Conservation (phyloP, 2,888 invertebrate species). For the Dryadula phaetusa region DNA sequence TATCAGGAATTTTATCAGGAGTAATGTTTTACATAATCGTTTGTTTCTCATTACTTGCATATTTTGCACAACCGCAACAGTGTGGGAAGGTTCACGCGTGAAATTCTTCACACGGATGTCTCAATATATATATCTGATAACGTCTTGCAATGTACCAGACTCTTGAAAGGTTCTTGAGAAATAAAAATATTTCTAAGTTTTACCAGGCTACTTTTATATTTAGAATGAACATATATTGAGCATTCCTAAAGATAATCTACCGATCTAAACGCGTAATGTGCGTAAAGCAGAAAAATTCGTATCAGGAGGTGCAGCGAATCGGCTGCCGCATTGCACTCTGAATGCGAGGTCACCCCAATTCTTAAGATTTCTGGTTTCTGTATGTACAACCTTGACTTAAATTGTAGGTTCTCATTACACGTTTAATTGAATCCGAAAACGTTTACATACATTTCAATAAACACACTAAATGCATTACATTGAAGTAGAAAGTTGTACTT, state of each 20-base stretch:
- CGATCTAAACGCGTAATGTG: background rate
- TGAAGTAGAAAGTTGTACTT: conserved; percentile 74
- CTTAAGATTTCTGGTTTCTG: conserved; percentile 72
- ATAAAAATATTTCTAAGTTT: conserved; percentile 17
- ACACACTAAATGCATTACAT: conserved; percentile 41
- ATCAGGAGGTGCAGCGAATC: conserved; percentile 31
- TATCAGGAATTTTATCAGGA: too few relatives aligned
- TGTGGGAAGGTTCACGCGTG: conserved; percentile 47
- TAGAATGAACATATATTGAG: background rate
- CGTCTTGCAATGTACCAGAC: conserved; percentile 24
- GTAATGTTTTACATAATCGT: conserved; percentile 33
- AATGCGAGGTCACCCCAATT: conserved; percentile 66
- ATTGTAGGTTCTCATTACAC: conserved; percentile 72
- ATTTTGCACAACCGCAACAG: conserved; percentile 39
- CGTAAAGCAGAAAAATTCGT: conserved; percentile 34
- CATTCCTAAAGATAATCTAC: background rate
- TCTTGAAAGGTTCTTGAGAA: conserved; percentile 28
- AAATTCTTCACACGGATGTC: conserved; percentile 42
- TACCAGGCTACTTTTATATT: background rate
- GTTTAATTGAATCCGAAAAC: conserved; percentile 53
- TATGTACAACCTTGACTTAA: conserved; percentile 68
- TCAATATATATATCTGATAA: conserved; percentile 40
- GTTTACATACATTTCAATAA: conserved; percentile 38
- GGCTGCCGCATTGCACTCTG: conserved; percentile 63
- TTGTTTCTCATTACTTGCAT: conserved; percentile 45